These are phyloP conservation scores for Formica aserva DNA, from an alignment of 2,888 invertebrate species.

Conservation along the genomic window DNA sequence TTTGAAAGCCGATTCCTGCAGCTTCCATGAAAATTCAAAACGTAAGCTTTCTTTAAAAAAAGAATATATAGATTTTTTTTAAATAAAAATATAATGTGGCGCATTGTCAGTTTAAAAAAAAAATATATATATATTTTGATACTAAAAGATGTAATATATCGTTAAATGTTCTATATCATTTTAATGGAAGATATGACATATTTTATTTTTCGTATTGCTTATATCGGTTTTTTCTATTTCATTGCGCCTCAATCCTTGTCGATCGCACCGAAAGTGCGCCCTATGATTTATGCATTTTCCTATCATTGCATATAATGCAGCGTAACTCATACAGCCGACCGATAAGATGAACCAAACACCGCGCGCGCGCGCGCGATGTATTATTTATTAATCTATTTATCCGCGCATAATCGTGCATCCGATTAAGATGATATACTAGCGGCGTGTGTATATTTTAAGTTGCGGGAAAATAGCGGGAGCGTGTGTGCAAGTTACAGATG, in stretches of 20 bases:
- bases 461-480: constrained; percentile 9
- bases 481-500: neutral
- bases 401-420: constrained; percentile 35
- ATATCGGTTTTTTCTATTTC: constrained; percentile 1
- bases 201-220: constrained; percentile 1
- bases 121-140: neutral
- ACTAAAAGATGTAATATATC: neutral
- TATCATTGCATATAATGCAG: constrained; percentile 34
- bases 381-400: constrained; percentile 48
- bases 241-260: constrained; percentile 23
- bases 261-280: constrained; percentile 25
- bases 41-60: neutral
- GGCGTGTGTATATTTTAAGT: constrained; percentile 35
- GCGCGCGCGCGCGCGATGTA: neutral
- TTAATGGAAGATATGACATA: constrained; percentile 1
- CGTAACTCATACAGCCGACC: constrained; percentile 6
- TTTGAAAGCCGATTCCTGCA: neutral
- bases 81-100: neutral
- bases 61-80: neutral
- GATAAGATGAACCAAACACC: constrained; percentile 13
- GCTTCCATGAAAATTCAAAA: neutral
- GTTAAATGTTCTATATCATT: neutral
- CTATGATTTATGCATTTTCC: constrained; percentile 32
- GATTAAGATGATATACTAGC: constrained; percentile 48
- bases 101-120: neutral